Base-by-base conservation (phyloP, 2,888 invertebrate genomes). In the Epicampocera succincta region DNA sequence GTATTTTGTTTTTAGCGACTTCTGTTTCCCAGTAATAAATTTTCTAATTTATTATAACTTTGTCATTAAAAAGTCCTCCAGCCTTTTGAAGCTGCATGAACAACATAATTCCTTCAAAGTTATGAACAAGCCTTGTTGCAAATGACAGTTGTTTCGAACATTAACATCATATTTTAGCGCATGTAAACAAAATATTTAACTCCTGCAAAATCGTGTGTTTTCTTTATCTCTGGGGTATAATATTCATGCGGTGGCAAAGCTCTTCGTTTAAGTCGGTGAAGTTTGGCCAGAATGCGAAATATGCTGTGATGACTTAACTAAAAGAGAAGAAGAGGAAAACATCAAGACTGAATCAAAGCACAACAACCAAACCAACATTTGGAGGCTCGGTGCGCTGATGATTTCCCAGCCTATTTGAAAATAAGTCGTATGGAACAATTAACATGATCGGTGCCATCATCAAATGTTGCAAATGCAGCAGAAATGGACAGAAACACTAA, bases 221-320 rank as follows among this genome's bases (percentile, higher is more conserved):
- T 66, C 19, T 15, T 25, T 65, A 56, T 48, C 80, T 71, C 60
- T 19, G 66, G 76, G 66, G 76, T 61, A 76, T 56, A 42, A 50
- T 42, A 52, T 19, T 17, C 38, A n/a, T 52, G 46, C 9, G 29
- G 25, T 5, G 25, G 44, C 25, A 44, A 48, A 48, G 11, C 19
- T 66, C 40, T 33, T 21, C 33, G 33, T 33, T 38, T 50, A 19
- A 17, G 21, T 29, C n/a, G n/a, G n/a, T 17, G 33, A 58, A 66
- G 54, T 56, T 63, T 44, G 25, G 48, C 33, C 58, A 65, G 69
- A 71, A 82, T 79, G 66, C 71, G 46, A 82, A 79, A 75, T 82
- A 75, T 71, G 69, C 66, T 71, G 38, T 79, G 82, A 82, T 82
- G 82, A 71, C 82, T 82, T 82, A 82, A 82, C 82, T 82, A 17